Percentiles rank a stretch among this genome's conserved stretches.
These are phyloP conservation scores for Myotis davidii DNA, from an alignment of 2,113 vertebrate genomes.

Conservation along the genomic window DNA sequence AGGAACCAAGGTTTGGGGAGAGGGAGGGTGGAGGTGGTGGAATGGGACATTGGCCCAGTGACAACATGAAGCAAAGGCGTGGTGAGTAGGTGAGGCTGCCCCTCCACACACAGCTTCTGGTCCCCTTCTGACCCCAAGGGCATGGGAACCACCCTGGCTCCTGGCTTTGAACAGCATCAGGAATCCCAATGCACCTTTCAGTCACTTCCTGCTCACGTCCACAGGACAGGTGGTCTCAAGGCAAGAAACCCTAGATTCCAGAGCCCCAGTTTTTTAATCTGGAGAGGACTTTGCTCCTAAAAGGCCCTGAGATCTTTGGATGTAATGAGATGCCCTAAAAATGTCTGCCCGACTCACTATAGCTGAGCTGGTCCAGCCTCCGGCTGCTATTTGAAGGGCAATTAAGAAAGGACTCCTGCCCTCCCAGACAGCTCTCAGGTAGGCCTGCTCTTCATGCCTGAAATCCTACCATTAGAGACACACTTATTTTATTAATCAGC, in stretches of 20 bases:
- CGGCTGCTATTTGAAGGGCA: neutral
- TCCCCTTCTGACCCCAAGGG: neutral
- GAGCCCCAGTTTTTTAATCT: neutral
- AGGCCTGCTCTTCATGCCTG: neutral
- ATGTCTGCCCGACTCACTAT: neutral
- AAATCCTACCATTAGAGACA: neutral
- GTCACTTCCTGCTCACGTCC: neutral
- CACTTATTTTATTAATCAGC: neutral
- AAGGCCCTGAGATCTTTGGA: neutral
- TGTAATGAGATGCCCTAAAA: neutral
- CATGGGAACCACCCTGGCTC: neutral
- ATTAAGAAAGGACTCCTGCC: neutral
- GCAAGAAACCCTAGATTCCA: neutral
- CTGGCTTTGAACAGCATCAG: neutral
- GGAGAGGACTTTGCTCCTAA: neutral
- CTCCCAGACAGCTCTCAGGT: neutral
- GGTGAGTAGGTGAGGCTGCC: neutral
- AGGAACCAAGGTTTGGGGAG: neutral
- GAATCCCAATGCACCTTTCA: neutral
- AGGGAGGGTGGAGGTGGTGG: neutral
- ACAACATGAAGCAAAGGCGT: neutral
- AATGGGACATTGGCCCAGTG: neutral
- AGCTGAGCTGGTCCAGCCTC: neutral
- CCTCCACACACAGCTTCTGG: fast-evolving
- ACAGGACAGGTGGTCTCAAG: neutral